Evolutionary conservation across 1,140 invertebrate genomes (phyloP).

Genomic region (Drosophila sechellia): DNA sequence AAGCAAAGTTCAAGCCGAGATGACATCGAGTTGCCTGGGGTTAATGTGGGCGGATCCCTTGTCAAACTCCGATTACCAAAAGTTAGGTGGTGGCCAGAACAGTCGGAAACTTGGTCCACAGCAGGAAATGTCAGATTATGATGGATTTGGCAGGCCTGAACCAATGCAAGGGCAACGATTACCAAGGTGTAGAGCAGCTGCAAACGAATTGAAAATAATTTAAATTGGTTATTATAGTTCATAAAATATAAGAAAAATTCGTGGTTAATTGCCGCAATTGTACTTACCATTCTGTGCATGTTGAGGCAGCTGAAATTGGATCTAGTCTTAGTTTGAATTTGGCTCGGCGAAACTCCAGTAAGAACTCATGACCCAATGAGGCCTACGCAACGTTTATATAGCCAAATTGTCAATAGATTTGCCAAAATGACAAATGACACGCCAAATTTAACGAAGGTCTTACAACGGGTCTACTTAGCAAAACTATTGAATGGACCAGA

Average conservation of each 20-base stretch:
- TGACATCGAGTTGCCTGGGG: not conserved
- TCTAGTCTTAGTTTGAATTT: conserved; percentile 82
- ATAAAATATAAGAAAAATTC: not conserved
- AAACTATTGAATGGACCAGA: conserved; percentile 24
- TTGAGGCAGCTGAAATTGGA: conserved; percentile 48
- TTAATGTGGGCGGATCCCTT: conserved; percentile 34
- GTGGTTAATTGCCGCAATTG: too few relatives aligned
- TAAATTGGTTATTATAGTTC: not conserved
- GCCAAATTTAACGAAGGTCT: conserved; percentile 38
- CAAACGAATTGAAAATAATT: not conserved
- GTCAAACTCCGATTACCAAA: conserved; percentile 26
- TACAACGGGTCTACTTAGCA: conserved; percentile 38
- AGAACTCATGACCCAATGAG: conserved; percentile 64
- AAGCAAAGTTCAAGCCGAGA: conserved; percentile 6
- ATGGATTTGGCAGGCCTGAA: conserved; percentile 48
- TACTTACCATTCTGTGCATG: conserved; percentile 60
- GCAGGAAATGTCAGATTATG: conserved; percentile 52
- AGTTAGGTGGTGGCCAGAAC: conserved; percentile 21
- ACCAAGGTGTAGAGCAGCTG: conserved; percentile 64
- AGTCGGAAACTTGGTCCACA: conserved; percentile 17
- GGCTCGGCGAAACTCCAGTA: conserved; percentile 70
- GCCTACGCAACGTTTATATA: conserved; percentile 64
- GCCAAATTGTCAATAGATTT: conserved; percentile 31
- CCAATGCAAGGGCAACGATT: conserved; percentile 25
- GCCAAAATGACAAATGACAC: conserved; percentile 51